Percentiles rank a stretch among this genome's conserved stretches.
Conservation (phyloP, 2,113 vertebrate species). For the Sinocyclocheilus maitianheensis region DNA sequence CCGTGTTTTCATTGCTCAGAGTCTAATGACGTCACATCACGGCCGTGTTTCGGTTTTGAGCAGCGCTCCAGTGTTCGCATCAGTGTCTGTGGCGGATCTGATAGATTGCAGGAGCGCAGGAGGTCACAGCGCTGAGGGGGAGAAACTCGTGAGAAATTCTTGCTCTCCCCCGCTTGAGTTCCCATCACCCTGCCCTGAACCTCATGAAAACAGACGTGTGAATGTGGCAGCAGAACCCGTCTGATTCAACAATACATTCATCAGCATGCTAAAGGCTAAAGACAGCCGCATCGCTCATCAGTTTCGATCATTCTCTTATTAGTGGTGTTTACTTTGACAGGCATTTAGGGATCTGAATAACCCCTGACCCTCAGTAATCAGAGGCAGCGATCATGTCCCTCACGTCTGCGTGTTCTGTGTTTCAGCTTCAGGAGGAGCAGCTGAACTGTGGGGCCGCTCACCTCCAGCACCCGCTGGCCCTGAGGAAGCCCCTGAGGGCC, state of each 20-base stretch:
- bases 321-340: background rate
- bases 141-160: conserved; percentile 70
- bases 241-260: background rate
- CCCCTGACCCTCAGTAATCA: background rate
- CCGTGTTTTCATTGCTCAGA: background rate
- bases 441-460: conserved; percentile 94
- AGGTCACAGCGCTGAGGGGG: conserved; percentile 61
- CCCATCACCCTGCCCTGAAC: conserved; percentile 30
- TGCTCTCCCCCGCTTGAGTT: conserved; percentile 39
- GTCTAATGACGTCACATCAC: conserved; percentile 14
- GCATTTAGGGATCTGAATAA: background rate
- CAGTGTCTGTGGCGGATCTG: background rate
- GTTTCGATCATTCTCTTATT: background rate
- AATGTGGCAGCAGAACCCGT: background rate
- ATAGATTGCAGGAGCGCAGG: conserved; percentile 44
- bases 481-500: conserved; percentile 83
- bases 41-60: too few species aligned
- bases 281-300: too few species aligned
- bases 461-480: conserved; percentile 91
- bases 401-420: background rate
- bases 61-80: too few species aligned
- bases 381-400: too few species aligned
- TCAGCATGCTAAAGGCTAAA: background rate
- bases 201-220: background rate
- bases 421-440: conserved; percentile 89